Percentiles rank a stretch among this genome's conserved stretches.
Conservation (phyloP, 2,888 invertebrate species). For the Lissonota sp. region DNA sequence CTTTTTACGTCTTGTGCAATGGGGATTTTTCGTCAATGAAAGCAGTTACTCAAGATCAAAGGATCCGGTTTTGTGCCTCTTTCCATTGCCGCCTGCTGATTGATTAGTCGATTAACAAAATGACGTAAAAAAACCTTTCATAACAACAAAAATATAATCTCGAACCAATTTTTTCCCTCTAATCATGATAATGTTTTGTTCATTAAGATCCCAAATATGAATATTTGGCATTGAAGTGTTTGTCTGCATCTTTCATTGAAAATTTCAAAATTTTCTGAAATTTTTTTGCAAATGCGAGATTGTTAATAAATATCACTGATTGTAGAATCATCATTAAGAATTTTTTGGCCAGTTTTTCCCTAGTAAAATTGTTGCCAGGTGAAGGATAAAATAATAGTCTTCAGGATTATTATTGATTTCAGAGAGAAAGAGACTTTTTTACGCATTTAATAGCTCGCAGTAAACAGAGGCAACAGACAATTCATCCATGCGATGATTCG, state of each 20-base stretch:
- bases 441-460: slow-evolving; percentile 36
- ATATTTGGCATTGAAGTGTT: too few species aligned
- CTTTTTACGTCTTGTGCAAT: slow-evolving; percentile 52
- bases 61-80: slow-evolving; percentile 55
- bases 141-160: not conserved
- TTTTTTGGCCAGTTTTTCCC: too few species aligned
- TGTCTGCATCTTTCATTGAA: too few species aligned
- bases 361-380: too few species aligned
- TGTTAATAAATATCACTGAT: too few species aligned
- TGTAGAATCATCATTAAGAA: too few species aligned
- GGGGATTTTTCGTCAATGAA: slow-evolving; percentile 59
- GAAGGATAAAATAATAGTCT: not conserved
- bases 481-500: not conserved
- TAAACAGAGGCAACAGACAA: too few species aligned
- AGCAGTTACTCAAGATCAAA: slow-evolving; percentile 25
- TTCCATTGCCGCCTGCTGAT: not conserved
- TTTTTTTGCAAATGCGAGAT: too few species aligned
- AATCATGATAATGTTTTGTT: too few species aligned
- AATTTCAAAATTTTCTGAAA: too few species aligned
- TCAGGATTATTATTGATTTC: slow-evolving; percentile 23
- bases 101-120: not conserved
- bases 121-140: not conserved
- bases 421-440: slow-evolving; percentile 32
- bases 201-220: too few species aligned
- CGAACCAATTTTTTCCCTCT: too few species aligned